phyloP scores from a whole-genome alignment of 1,140 invertebrate species.

The Ceratosolen solmsi region DNA sequence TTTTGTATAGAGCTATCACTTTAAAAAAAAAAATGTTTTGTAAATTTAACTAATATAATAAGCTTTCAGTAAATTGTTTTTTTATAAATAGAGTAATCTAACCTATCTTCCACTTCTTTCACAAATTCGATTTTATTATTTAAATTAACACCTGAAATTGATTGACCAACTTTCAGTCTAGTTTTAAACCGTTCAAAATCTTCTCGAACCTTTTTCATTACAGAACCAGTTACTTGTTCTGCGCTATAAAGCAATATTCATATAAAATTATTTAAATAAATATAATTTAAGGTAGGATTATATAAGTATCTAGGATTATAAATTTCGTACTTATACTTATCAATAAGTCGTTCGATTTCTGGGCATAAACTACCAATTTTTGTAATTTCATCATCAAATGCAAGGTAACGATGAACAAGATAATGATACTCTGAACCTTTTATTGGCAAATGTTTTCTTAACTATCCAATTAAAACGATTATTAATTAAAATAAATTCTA shows the following conservation, averaged over 20 bases:
- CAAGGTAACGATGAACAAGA: conserved; percentile 75
- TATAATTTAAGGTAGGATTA: background rate
- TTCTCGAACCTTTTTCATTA: conserved; percentile 51
- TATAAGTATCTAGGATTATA: background rate
- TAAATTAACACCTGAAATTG: conserved; percentile 19
- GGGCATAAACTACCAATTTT: conserved; percentile 76
- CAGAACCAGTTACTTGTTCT: conserved; percentile 51
- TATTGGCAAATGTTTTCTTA: conserved; percentile 68
- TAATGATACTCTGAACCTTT: conserved; percentile 74
- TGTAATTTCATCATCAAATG: conserved; percentile 80
- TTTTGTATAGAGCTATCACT: background rate
- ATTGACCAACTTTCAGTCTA: conserved; percentile 28
- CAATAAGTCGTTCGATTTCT: conserved; percentile 77
- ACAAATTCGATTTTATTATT: conserved; percentile 17
- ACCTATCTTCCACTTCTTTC: conserved; percentile 40
- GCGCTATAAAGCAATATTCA: conserved; percentile 44
- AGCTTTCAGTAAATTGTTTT: background rate
- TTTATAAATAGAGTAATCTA: background rate
- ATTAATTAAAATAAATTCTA: background rate
- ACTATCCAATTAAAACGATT: conserved; percentile 55
- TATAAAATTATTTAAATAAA: conserved; percentile 10
- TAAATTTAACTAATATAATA: background rate
- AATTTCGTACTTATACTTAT: conserved; percentile 74
- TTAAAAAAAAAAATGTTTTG: conserved; percentile 2
- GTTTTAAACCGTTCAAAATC: conserved; percentile 47